Base-by-base conservation (phyloP, 2,113 vertebrate species). In the Toxotes jaculatrix region DNA sequence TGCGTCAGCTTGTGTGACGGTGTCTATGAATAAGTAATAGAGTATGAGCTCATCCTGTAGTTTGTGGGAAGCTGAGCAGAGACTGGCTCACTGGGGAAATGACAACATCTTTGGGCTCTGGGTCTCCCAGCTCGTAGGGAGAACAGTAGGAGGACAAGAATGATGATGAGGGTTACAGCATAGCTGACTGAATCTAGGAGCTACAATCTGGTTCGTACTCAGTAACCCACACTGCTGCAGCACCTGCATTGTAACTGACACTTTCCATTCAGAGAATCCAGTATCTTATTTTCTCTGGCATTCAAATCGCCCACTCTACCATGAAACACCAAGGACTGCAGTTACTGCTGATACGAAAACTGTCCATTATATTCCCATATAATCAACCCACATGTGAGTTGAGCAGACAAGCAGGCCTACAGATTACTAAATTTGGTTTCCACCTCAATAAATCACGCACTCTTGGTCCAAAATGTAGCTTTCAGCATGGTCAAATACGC, bases 21-120 rank as follows among this genome's bases (percentile, higher is more conserved):
- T 7, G 72, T 64, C 81, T 82, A 92, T 93, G 85, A 93, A 94
- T 93, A 91, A 94, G 82, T 93, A 85, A 92, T 81, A 55, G 51
- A 40, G 69, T 19, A 91, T 94, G 92, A 94, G 88, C 87, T 94
- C 92, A 94, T 91, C 57, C 75, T 81, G 84, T 68, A 86, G 88
- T 82, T 84, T 86, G 86, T 77, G 86, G 90, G 74, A 49, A 68
- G 65, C 88, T 66, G 69, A 87, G 83, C 59, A 6, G 72, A 81
- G 82, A 27, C 70, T 3, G 69, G 71, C 81, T 87, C 89, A 65
- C 80, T 56, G 82, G 88, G 88, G 91, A 82, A 83, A 92, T 92
- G 83, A 93, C 86, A 81, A 45, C 90, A 91, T 92, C 79, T 69
- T 45, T 69, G 45, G 65, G 69, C 57, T 84, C 68, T 19, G 17